Evolutionary conservation across 2,113 vertebrate genomes (phyloP).

Genomic region (Pygoscelis adeliae): DNA sequence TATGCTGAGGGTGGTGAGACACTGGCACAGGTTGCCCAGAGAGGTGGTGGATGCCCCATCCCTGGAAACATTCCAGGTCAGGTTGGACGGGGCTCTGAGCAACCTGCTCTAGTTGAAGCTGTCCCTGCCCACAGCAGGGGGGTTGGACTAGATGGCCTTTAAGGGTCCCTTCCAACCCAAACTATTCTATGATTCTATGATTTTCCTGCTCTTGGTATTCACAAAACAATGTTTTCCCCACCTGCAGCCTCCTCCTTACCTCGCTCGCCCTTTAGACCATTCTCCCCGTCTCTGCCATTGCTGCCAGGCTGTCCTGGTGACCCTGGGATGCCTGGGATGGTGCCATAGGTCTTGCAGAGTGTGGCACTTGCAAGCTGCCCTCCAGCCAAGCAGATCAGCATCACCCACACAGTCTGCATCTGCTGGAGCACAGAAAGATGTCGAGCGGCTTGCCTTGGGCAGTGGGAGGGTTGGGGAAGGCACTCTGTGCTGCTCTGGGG

Average conservation of each 20-base stretch:
- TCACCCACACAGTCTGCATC: not conserved
- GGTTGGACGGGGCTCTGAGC: not conserved
- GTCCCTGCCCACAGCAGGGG: not conserved
- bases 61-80: not conserved
- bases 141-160: not conserved
- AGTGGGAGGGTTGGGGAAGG: not conserved
- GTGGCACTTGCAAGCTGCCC: constrained; percentile 28
- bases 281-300: constrained; percentile 76
- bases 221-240: not conserved
- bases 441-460: not conserved
- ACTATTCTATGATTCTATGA: not conserved
- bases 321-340: constrained; percentile 79
- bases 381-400: constrained; percentile 33
- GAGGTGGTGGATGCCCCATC: too few relatives aligned
- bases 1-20: not conserved
- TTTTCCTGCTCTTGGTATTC: not conserved
- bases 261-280: constrained; percentile 76
- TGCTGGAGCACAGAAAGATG: not conserved
- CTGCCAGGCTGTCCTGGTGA: constrained; percentile 78
- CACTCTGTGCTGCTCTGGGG: not conserved
- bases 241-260: constrained; percentile 61
- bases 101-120: not conserved
- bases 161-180: not conserved
- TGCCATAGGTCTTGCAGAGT: constrained; percentile 21
- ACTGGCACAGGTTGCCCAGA: not conserved